Percentiles rank a stretch among this genome's conserved stretches.
Evolutionary conservation across 2,888 invertebrate genomes (phyloP).

Genomic region (Epistrophe eligans): DNA sequence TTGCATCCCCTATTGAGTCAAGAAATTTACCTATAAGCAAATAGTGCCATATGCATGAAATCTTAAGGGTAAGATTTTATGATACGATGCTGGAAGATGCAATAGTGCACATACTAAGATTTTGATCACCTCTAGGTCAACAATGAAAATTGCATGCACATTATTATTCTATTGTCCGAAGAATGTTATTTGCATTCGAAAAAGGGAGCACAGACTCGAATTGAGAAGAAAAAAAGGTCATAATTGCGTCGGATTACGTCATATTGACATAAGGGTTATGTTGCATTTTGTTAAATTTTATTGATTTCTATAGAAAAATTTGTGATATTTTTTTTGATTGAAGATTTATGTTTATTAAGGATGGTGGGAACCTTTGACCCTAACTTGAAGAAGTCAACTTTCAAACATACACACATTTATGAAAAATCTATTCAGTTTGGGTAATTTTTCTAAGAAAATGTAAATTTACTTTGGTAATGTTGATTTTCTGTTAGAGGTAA

Average conservation of each 20-base stretch:
- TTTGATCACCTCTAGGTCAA: slow-evolving; percentile 49
- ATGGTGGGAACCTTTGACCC: slow-evolving; percentile 24
- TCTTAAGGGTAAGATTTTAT: slow-evolving; percentile 42
- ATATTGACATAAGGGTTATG: slow-evolving; percentile 63
- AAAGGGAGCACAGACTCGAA: slow-evolving; percentile 17
- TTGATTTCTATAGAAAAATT: slow-evolving; percentile 28
- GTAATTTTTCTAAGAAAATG: not conserved
- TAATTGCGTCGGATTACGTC: slow-evolving; percentile 67
- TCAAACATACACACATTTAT: not conserved
- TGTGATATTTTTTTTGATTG: slow-evolving; percentile 16
- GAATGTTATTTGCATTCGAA: slow-evolving; percentile 59
- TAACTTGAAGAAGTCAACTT: not conserved
- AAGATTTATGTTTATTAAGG: not conserved
- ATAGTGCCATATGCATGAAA: slow-evolving; percentile 50
- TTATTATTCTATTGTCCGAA: slow-evolving; percentile 38
- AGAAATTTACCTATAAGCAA: slow-evolving; percentile 71
- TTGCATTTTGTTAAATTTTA: slow-evolving; percentile 27
- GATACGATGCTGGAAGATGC: slow-evolving; percentile 46
- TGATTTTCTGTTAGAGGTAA: not conserved
- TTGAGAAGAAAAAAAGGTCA: slow-evolving; percentile 47
- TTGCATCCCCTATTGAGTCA: slow-evolving; percentile 51
- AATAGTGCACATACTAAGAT: slow-evolving; percentile 41
- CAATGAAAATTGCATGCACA: slow-evolving; percentile 45
- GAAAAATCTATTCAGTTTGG: not conserved
- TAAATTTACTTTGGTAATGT: not conserved